Conservation (phyloP, 2,113 vertebrate species). For the Pterocles orientalis region DNA sequence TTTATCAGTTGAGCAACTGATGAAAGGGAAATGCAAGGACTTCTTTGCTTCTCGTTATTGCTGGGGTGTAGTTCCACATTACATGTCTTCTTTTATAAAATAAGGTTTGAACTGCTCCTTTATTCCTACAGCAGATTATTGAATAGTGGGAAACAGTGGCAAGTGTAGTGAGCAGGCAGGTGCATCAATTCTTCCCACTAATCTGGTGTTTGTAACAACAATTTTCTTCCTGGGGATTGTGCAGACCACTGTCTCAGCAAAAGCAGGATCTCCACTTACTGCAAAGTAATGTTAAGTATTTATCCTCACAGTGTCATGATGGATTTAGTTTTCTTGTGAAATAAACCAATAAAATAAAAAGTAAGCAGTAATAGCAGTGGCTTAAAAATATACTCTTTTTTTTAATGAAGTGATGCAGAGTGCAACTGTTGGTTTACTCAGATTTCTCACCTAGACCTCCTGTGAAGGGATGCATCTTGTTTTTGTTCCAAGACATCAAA, state of each 20-base stretch:
- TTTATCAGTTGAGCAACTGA: neutral
- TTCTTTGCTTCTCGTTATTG: neutral
- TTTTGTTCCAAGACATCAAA: neutral
- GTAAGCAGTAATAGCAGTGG: neutral
- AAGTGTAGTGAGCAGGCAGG: neutral
- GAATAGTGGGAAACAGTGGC: neutral
- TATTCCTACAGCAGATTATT: neutral
- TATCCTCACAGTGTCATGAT: neutral
- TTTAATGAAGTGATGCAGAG: neutral
- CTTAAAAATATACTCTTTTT: neutral
- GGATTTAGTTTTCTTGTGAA: neutral
- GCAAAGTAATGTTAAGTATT: neutral
- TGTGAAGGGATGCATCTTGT: neutral
- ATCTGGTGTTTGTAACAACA: neutral
- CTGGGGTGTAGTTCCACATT: neutral
- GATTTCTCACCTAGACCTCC: neutral
- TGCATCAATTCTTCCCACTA: neutral
- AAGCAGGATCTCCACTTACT: neutral
- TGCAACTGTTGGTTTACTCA: neutral
- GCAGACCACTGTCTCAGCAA: neutral
- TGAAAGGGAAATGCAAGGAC: neutral
- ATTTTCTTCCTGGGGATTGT: neutral
- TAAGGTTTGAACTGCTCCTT: neutral
- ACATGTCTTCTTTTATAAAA: neutral
- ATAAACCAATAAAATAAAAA: neutral